Conservation (phyloP, 2,797 vertebrate species). For the Spinus pinus region DNA sequence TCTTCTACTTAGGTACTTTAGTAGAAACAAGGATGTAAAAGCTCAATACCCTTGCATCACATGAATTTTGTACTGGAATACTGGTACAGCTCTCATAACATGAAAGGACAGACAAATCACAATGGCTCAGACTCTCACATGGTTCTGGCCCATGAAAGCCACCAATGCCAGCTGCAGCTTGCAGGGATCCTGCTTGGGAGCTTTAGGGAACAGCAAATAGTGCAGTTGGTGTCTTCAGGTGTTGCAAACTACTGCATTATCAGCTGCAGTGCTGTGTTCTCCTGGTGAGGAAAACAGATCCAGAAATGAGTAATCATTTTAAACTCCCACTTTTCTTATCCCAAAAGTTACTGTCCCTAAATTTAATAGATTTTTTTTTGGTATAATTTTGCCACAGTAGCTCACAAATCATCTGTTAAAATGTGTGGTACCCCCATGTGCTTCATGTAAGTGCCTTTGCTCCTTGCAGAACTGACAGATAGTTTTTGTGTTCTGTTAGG, state of each 20-base stretch:
- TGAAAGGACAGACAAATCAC: conserved; percentile 17
- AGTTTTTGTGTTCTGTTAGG: neutral
- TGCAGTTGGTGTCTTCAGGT: neutral
- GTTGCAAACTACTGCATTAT: conserved; percentile 2
- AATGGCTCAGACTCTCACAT: neutral
- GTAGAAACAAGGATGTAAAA: conserved; percentile 28
- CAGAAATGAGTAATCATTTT: neutral
- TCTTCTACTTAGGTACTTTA: conserved; percentile 31
- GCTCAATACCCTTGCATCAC: conserved; percentile 42
- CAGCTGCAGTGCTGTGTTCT: neutral
- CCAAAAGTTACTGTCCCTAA: neutral
- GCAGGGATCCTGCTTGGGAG: neutral
- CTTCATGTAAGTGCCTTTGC: neutral
- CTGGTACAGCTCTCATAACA: neutral
- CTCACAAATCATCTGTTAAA: conserved; percentile 40
- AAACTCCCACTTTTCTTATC: neutral
- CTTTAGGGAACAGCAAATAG: neutral
- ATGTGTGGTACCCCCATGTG: neutral
- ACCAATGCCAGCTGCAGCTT: conserved; percentile 5
- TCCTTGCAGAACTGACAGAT: neutral
- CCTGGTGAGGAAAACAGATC: conserved; percentile 39
- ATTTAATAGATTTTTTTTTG: neutral
- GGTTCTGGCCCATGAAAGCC: conserved; percentile 23
- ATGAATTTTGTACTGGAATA: conserved; percentile 16
- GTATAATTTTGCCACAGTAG: neutral